Evolutionary conservation across 2,113 vertebrate genomes (phyloP).

Genomic region (Peromyscus maniculatus): DNA sequence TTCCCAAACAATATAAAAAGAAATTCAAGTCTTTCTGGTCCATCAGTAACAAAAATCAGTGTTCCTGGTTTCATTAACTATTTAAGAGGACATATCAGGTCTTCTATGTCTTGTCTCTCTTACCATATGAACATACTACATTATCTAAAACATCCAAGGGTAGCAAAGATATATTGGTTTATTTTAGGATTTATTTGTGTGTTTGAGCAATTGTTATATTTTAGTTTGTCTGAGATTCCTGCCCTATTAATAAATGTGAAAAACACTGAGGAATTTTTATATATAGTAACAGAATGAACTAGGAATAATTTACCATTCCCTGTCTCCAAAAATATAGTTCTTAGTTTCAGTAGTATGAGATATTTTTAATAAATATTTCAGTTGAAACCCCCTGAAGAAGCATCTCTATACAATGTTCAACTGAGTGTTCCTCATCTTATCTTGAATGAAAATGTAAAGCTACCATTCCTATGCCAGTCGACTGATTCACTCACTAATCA

Average conservation of each 20-base stretch:
- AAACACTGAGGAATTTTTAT: constrained; percentile 18
- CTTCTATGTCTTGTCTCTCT: not conserved
- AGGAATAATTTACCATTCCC: constrained; percentile 31
- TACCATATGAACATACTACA: not conserved
- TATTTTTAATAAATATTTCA: constrained; percentile 40
- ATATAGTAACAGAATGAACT: constrained; percentile 37
- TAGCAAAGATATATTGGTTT: not conserved
- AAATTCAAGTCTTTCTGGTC: constrained; percentile 4
- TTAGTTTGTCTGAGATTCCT: constrained; percentile 32
- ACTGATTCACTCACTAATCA: not conserved
- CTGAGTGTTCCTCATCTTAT: not conserved
- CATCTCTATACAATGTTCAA: not conserved
- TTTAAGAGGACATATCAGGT: not conserved
- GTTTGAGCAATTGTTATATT: constrained; percentile 41
- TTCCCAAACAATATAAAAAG: constrained; percentile 34
- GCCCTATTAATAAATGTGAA: constrained; percentile 10
- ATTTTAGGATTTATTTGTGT: not conserved
- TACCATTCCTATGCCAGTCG: not conserved
- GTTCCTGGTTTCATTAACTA: constrained; percentile 7
- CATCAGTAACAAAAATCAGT: not conserved
- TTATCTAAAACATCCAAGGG: constrained; percentile 13
- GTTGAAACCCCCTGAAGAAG: not conserved
- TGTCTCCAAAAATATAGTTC: constrained; percentile 1
- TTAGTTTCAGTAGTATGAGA: not conserved
- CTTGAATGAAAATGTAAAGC: not conserved